These are phyloP conservation scores for Petrophora chlorosata DNA, from an alignment of 2,888 invertebrate genomes.

Conservation along the genomic window DNA sequence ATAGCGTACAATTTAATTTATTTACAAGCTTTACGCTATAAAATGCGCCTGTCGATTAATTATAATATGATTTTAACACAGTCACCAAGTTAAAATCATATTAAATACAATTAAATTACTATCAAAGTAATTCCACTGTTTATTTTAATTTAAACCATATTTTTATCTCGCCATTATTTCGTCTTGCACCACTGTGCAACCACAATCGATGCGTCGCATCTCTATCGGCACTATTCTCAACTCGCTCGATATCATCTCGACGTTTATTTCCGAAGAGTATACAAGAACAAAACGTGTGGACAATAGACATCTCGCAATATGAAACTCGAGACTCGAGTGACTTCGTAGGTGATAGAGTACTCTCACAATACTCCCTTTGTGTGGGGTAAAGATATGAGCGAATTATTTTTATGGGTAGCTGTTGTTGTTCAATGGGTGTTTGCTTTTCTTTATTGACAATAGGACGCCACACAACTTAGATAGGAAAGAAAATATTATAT, in stretches of 20 bases:
- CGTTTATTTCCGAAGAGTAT: conserved; percentile 49
- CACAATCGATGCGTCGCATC: background rate
- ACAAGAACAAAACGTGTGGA: conserved; percentile 43
- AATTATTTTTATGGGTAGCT: conserved; percentile 14
- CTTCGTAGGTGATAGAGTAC: background rate
- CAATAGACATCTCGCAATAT: conserved; percentile 41
- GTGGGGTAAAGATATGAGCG: conserved; percentile 11
- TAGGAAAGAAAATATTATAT: background rate
- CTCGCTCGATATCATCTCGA: conserved; percentile 38
- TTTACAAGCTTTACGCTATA: too few relatives aligned
- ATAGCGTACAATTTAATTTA: too few relatives aligned
- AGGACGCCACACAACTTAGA: background rate
- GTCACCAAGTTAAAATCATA: too few relatives aligned
- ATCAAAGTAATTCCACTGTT: too few relatives aligned
- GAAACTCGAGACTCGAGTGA: conserved; percentile 5
- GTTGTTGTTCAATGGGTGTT: conserved; percentile 1
- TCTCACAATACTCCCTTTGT: conserved; percentile 7
- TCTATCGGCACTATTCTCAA: conserved; percentile 4
- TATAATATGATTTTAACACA: too few relatives aligned
- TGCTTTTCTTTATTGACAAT: background rate
- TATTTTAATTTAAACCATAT: background rate
- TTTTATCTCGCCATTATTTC: background rate
- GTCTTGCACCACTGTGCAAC: background rate
- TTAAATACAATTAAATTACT: too few relatives aligned
- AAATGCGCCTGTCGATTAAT: too few relatives aligned